These are phyloP conservation scores for Drosophila baimaii DNA, from an alignment of 1,140 invertebrate genomes.

Conservation along the genomic window DNA sequence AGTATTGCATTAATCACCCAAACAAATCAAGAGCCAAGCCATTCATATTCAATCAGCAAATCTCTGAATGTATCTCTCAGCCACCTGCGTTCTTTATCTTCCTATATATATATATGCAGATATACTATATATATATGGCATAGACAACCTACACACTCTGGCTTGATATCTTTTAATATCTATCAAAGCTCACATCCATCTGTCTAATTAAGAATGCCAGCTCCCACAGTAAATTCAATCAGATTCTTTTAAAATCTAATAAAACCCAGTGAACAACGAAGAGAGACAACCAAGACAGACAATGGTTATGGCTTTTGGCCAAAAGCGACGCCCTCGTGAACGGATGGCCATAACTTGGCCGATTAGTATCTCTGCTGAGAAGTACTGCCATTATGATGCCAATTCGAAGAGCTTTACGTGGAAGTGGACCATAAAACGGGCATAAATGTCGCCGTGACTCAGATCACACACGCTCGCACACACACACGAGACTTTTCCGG, in stretches of 20 bases:
- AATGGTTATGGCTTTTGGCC: slow-evolving; percentile 71
- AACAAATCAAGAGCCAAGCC: not conserved
- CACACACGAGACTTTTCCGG: slow-evolving; percentile 62
- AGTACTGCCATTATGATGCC: slow-evolving; percentile 80
- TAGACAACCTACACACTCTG: not conserved
- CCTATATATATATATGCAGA: not conserved
- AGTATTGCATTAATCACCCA: not conserved
- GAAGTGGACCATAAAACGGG: slow-evolving; percentile 73
- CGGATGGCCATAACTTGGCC: slow-evolving; percentile 66
- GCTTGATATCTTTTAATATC: slow-evolving; percentile 38
- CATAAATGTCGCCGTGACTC: slow-evolving; percentile 80
- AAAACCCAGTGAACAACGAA: slow-evolving; percentile 44
- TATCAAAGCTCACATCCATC: slow-evolving; percentile 28
- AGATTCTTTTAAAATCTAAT: slow-evolving; percentile 56
- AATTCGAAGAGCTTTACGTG: slow-evolving; percentile 75
- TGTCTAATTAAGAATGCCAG: slow-evolving; percentile 39
- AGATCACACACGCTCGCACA: slow-evolving; percentile 53
- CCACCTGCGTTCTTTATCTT: slow-evolving; percentile 13
- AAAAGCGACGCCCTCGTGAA: slow-evolving; percentile 70
- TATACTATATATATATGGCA: not conserved
- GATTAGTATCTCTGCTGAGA: slow-evolving; percentile 80
- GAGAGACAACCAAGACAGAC: slow-evolving; percentile 35
- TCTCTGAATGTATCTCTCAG: not conserved
- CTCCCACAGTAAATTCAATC: slow-evolving; percentile 65
- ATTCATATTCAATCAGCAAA: slow-evolving; percentile 12